These are phyloP conservation scores for Stenichneumon culpator DNA, from an alignment of 2,888 invertebrate genomes.

Conservation along the genomic window DNA sequence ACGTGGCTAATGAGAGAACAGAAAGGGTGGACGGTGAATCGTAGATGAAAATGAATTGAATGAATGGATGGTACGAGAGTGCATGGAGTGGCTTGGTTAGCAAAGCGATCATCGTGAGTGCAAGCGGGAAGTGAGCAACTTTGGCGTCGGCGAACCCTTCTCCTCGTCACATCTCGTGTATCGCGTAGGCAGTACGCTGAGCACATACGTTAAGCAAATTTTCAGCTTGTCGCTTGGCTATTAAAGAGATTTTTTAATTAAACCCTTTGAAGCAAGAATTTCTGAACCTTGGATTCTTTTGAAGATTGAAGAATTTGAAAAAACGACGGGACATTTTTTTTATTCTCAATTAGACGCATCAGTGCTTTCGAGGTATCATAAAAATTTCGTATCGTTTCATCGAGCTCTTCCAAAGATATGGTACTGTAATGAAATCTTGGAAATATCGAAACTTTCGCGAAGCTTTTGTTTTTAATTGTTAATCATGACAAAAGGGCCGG, in stretches of 20 bases:
- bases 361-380: not conserved
- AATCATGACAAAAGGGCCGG: too few relatives aligned
- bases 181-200: conserved; percentile 16
- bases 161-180: conserved; percentile 25
- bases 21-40: conserved; percentile 81
- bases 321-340: too few relatives aligned
- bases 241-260: not conserved
- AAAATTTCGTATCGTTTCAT: not conserved
- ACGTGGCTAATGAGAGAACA: conserved; percentile 82
- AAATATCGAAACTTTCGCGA: not conserved
- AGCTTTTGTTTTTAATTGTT: too few relatives aligned
- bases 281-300: not conserved
- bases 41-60: conserved; percentile 85
- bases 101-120: conserved; percentile 77
- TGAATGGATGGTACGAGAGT: conserved; percentile 77
- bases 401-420: not conserved
- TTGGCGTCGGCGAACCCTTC: conserved; percentile 57
- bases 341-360: not conserved
- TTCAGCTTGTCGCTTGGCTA: not conserved
- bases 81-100: conserved; percentile 76
- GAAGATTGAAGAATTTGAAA: too few relatives aligned
- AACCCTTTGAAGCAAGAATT: not conserved
- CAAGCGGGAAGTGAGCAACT: conserved; percentile 84
- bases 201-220: conserved; percentile 28
- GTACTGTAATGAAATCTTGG: not conserved